Base-by-base conservation (phyloP, 2,113 vertebrate species). In the Larimichthys crocea region DNA sequence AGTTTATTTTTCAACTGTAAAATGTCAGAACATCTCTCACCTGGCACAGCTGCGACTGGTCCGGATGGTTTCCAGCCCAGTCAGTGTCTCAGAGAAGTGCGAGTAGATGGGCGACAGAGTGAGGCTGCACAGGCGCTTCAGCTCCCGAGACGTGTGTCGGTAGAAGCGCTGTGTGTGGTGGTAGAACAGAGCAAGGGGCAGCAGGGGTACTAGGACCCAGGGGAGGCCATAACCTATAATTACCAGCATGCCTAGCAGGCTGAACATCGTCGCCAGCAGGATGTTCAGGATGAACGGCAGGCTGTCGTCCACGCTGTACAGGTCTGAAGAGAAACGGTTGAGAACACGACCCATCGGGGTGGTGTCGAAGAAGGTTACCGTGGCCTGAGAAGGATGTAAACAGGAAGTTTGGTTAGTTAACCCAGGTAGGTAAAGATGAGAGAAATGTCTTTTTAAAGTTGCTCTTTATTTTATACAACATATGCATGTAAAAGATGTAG, bases 271-370 rank as follows among this genome's bases (percentile, higher is more conserved):
- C 86, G 98, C 96, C 87, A 99, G 90, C 40, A 99, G 93, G 89
- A 99, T 97, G 92, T 99, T 99, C 56, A 99, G 95, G 42, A 96
- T 74, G 88, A 99, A 99, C 0, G 98, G 98, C 85, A 99, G 91
- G 72, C 91, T 96, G 93, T 97, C 96, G 22, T 99, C 98, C 20
- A 96, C 95, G 0, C 93, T 95, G 93, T 97, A 97, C 74, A 99
- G 69, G 31, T 99, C 98, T 0, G 98, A 98, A n/a, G 98, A 99
- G 88, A 99, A 98, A 53, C 98, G 97, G 94, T 99, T 99, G 12
- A 99, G 93, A 59, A 99, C 91, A 3, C 96, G 95, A 15, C 98
- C 98, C 8, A 90, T 85, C 1, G 98, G 98, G 0, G 97, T 98
- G 67, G 90, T 96, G 89, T 99, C 96, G 49, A 99, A 99, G 95